Percentiles rank a stretch among this genome's conserved stretches.
These are phyloP conservation scores for Trachelipus rathkii DNA, from an alignment of 1,140 invertebrate species.

Conservation along the genomic window DNA sequence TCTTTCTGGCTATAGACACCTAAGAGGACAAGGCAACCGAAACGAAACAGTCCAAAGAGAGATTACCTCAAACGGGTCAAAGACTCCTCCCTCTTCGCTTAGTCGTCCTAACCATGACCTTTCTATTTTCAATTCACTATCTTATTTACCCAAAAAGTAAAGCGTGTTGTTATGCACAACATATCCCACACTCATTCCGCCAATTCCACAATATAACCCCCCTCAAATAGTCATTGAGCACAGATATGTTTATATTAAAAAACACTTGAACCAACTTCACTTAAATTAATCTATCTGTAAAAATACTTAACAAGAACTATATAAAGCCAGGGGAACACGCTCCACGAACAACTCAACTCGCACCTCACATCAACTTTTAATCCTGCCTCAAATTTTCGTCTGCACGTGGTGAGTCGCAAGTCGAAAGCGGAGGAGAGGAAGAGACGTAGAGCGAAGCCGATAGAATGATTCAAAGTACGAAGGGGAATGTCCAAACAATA, in stretches of 20 bases:
- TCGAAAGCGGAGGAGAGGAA: too few species aligned
- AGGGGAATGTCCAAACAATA: too few species aligned
- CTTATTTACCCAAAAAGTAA: not conserved
- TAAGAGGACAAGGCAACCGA: not conserved
- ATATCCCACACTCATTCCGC: not conserved
- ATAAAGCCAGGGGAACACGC: not conserved
- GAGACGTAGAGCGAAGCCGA: too few species aligned
- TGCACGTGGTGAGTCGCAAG: too few species aligned
- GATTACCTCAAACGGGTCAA: not conserved
- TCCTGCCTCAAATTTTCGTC: not conserved
- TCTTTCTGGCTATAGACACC: too few species aligned
- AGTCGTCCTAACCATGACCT: not conserved
- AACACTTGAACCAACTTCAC: not conserved
- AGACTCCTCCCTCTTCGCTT: not conserved
- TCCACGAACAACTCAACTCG: not conserved
- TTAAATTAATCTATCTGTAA: too few species aligned
- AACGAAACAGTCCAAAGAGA: not conserved
- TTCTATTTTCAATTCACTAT: not conserved
- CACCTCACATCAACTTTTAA: not conserved
- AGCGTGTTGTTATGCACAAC: too few species aligned
- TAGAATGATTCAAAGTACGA: too few species aligned
- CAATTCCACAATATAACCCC: not conserved
- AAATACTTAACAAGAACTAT: too few species aligned
- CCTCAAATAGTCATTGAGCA: not conserved
- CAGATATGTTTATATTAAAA: not conserved